Evolutionary conservation across 1,140 invertebrate genomes (phyloP).

Genomic region (Formica selysi): DNA sequence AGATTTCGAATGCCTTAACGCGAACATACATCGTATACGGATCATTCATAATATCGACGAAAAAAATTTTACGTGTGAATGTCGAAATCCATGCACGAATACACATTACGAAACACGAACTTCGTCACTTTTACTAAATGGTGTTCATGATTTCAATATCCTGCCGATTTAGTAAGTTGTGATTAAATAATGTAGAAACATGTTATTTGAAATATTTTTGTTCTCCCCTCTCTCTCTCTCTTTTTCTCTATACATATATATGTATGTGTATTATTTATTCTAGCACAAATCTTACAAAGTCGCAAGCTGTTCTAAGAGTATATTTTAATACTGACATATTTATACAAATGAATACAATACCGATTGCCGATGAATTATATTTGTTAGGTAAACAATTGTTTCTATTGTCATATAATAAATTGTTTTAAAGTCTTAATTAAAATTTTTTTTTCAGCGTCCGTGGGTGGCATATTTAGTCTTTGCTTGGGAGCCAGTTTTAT

Average conservation of each 20-base stretch:
- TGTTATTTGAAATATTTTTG: neutral
- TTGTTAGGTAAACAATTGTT: slow-evolving; percentile 55
- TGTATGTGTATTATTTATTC: slow-evolving; percentile 7
- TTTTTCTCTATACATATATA: neutral
- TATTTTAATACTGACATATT: slow-evolving; percentile 45
- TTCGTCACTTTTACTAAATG: neutral
- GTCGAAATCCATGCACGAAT: slow-evolving; percentile 44
- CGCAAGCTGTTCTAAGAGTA: slow-evolving; percentile 34
- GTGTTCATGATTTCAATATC: neutral
- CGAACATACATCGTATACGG: neutral
- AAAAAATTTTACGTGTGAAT: slow-evolving; percentile 55
- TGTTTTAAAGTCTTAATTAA: slow-evolving; percentile 5
- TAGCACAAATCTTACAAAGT: slow-evolving; percentile 18
- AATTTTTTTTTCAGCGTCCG: slow-evolving; percentile 62
- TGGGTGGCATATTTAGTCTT: slow-evolving; percentile 73
- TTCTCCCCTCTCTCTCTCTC: neutral
- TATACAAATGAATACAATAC: neutral
- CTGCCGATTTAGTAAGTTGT: slow-evolving; percentile 40
- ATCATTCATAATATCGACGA: neutral
- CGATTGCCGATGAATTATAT: slow-evolving; percentile 59
- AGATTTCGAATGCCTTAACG: slow-evolving; percentile 21
- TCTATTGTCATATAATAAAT: neutral
- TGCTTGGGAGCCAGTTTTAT: slow-evolving; percentile 73
- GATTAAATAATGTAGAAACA: neutral
- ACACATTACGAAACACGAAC: neutral